Conservation (phyloP, 2,113 vertebrate species). For the Periophthalmus modestus region DNA sequence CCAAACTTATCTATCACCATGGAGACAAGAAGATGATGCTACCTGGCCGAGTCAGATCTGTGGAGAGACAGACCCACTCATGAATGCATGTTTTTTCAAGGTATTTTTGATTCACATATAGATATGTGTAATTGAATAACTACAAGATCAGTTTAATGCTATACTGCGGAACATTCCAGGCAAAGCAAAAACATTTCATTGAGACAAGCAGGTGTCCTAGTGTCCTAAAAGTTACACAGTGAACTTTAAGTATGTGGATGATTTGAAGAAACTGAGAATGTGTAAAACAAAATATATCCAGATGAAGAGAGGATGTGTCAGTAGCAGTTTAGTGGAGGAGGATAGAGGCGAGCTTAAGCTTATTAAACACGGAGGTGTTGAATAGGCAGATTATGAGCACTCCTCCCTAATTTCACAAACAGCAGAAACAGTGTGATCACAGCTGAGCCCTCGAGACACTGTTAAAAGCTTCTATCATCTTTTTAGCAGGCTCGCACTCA, state of each 20-base stretch:
- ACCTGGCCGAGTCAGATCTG: no score
- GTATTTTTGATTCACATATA: background rate
- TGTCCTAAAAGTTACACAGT: no score
- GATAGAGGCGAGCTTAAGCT: conserved; percentile 60
- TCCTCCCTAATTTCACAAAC: conserved; percentile 59
- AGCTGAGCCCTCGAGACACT: conserved; percentile 31
- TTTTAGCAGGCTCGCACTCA: conserved; percentile 50
- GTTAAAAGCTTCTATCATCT: conserved; percentile 65
- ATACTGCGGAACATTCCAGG: no score
- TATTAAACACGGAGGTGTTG: conserved; percentile 66
- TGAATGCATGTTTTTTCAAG: no score
- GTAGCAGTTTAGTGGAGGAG: conserved; percentile 42
- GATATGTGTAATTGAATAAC: background rate
- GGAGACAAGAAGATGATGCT: no score
- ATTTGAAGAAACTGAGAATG: conserved; percentile 13
- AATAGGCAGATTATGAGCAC: conserved; percentile 65
- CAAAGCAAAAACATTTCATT: no score
- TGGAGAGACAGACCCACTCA: no score
- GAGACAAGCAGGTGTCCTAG: no score
- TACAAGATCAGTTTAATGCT: no score
- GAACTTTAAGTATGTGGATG: background rate
- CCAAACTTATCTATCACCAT: no score
- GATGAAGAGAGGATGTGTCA: conserved; percentile 45
- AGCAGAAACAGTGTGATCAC: conserved; percentile 49
- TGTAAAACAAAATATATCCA: background rate